phyloP scores from a whole-genome alignment of 1,140 invertebrate species.

The silkworm (Bombyx mori) region ASM3026992v2 NC_085109.1:1490001-1490500 shows the following conservation, averaged over 20 bases:
- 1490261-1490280: too few species aligned
- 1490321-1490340: conserved; percentile 16
- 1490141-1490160: conserved; percentile 1
- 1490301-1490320: background rate
- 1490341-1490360: conserved; percentile 27
- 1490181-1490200: too few species aligned
- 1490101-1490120: conserved; percentile 39
- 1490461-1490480: too few species aligned
- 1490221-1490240: too few species aligned
- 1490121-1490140: conserved; percentile 27
- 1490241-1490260: too few species aligned
- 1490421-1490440: background rate
- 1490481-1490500: too few species aligned
- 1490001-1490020: conserved; percentile 38
- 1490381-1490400: conserved; percentile 20
- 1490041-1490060: background rate
- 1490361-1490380: conserved; percentile 33
- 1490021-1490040: conserved; percentile 32
- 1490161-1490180: too few species aligned
- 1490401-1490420: conserved; percentile 8
- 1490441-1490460: background rate
- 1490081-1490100: conserved; percentile 50
- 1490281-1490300: too few species aligned
- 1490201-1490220: too few species aligned
- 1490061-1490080: conserved; percentile 28